Base-by-base conservation (phyloP, 2,888 invertebrate genomes). In the Allygus modestus region DNA sequence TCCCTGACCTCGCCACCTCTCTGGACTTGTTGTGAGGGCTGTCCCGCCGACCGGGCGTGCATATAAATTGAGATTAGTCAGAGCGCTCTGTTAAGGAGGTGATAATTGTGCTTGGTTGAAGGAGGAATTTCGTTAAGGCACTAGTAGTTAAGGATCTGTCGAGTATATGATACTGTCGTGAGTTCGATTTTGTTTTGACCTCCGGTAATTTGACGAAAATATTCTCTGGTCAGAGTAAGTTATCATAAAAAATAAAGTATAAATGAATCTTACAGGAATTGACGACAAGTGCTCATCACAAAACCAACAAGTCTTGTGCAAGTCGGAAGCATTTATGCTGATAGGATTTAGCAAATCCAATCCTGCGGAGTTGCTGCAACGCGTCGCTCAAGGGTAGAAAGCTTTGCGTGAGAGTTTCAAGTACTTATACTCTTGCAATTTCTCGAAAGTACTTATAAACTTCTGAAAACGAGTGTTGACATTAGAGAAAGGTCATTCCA, bases 401-500 rank as follows among this genome's bases (percentile, higher is more conserved):
- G 77, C 31, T 77, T 65, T 65, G 65, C 65, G 65, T 65, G 65
- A 5, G 20, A 28, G 65, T 17, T 15, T 65, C 26, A 9, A 51
- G 41, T 77, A 28, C 77, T 46, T 43, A 43, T 0, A 15, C 20
- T n/a, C 26, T 46, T 43, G 46, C 77, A 77, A 28, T 43, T 46
- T 46, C 51, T 28, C 28, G 9, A 26, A 73, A 51, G 77, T 43
- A 46, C 28, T 77, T 46, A 51, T 26, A 41, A 77, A 77, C 51
- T 77, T 77, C 77, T 77, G 41, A 77, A 77, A 77, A 77, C 41
- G 77, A 51, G 46, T 73, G 77, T 77, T 77, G 46, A 77, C 77
- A 77, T 46, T 46, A 77, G 77, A 77, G 77, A 73, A 73, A 77
- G 51, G 77, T 77, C 77, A 28, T 37, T 73, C 43, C 41, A 1